Evolutionary conservation across 2,888 invertebrate genomes (phyloP).

Genomic region (Coronaproctus castanopsis): DNA sequence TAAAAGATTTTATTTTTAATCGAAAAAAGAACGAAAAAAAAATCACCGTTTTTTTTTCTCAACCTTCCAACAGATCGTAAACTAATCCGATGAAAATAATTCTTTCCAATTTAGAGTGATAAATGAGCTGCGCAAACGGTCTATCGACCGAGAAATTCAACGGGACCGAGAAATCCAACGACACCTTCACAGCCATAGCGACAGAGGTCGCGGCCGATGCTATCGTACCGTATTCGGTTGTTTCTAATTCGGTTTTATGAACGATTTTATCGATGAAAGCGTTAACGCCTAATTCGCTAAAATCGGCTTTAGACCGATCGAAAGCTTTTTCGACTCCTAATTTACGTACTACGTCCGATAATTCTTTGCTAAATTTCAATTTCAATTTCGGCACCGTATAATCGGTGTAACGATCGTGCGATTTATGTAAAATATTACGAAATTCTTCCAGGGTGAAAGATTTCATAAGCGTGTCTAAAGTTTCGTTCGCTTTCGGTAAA

Average conservation of each 20-base stretch:
- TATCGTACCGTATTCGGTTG: neutral
- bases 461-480: neutral
- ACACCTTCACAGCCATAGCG: neutral
- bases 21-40: too few relatives aligned
- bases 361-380: neutral
- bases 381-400: neutral
- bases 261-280: neutral
- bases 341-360: neutral
- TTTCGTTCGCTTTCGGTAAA: neutral
- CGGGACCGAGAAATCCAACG: too few relatives aligned
- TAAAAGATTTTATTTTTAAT: too few relatives aligned
- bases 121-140: neutral
- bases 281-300: neutral
- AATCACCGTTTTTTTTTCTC: too few relatives aligned
- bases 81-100: neutral
- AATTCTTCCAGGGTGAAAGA: neutral
- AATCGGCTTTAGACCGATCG: neutral
- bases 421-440: neutral
- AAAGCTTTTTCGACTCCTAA: neutral
- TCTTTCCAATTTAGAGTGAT: neutral
- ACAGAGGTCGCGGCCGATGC: neutral
- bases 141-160: neutral
- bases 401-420: neutral
- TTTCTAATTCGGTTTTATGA: neutral
- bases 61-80: neutral